These are phyloP conservation scores for Struthidea cinerea DNA, from an alignment of 2,113 vertebrate species.

Conservation along the genomic window DNA sequence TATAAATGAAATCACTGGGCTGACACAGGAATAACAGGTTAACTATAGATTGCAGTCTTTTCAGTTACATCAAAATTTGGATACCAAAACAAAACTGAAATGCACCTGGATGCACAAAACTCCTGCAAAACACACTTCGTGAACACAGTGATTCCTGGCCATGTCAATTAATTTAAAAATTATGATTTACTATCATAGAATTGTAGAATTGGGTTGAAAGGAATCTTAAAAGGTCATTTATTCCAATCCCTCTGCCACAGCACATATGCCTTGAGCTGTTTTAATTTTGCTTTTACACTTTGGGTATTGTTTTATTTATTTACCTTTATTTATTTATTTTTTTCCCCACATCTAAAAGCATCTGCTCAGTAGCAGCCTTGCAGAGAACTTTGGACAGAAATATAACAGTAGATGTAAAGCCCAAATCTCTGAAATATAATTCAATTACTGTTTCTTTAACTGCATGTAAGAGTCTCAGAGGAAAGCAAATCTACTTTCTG, in stretches of 20 bases:
- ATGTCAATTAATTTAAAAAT: neutral
- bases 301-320: neutral
- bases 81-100: neutral
- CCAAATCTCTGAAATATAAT: conserved; percentile 16
- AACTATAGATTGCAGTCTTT: neutral
- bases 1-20: neutral
- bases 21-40: neutral
- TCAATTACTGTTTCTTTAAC: conserved; percentile 44
- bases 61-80: neutral
- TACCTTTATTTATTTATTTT: neutral
- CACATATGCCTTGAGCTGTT: neutral
- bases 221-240: neutral
- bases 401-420: neutral
- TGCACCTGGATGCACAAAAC: neutral
- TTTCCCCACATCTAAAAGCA: neutral
- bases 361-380: neutral
- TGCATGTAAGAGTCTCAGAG: conserved; percentile 10
- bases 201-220: neutral
- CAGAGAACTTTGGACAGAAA: neutral
- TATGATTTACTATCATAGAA: neutral
- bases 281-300: neutral
- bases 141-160: neutral
- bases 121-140: neutral
- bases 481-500: conserved; percentile 53
- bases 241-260: neutral